Percentiles rank a stretch among this genome's conserved stretches.
Evolutionary conservation across 2,113 vertebrate genomes (phyloP).

Genomic region (Aspiorhynchus laticeps): DNA sequence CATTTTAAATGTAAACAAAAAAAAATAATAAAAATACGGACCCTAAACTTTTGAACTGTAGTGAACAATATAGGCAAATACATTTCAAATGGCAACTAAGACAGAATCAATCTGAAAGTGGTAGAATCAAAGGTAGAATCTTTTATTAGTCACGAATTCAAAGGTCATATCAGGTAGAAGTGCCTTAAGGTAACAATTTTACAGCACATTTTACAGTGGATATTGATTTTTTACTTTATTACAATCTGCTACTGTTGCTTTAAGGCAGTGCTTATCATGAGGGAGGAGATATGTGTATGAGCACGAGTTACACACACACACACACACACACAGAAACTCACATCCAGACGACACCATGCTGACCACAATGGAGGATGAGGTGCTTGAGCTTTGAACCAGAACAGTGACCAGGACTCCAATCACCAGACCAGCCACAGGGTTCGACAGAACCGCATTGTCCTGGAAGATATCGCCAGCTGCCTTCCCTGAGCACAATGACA

Average conservation of each 20-base stretch:
- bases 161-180: not conserved
- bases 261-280: not conserved
- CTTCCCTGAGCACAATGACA: slow-evolving; percentile 79
- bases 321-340: slow-evolving; percentile 72
- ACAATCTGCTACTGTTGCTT: not conserved
- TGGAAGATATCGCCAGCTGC: slow-evolving; percentile 93
- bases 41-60: no score
- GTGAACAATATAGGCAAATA: no score
- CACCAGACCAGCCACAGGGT: slow-evolving; percentile 91
- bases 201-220: not conserved
- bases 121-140: no score
- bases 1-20: no score
- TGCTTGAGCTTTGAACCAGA: slow-evolving; percentile 95
- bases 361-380: slow-evolving; percentile 94
- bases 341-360: slow-evolving; percentile 96
- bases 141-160: not conserved
- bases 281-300: slow-evolving; percentile 1
- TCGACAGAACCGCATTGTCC: slow-evolving; percentile 86
- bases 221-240: not conserved
- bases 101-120: no score
- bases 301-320: not conserved
- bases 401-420: slow-evolving; percentile 95
- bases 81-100: no score
- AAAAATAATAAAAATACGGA: no score
- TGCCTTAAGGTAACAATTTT: not conserved